Conservation (phyloP, 2,888 invertebrate genomes). For the Limnephilus auricula region DNA sequence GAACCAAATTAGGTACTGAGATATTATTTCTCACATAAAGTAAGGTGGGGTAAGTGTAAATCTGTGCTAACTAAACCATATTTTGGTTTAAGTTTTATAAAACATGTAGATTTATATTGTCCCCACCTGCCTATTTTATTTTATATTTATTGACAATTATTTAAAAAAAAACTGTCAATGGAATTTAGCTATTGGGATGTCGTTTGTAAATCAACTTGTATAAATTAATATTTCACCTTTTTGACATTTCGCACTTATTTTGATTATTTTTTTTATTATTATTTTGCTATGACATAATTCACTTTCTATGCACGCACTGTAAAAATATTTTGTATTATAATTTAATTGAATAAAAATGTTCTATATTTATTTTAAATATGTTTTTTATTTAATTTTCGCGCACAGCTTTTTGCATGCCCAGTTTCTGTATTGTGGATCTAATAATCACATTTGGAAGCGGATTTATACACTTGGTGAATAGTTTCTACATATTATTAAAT, state of each 20-base stretch:
- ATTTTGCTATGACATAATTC: slow-evolving; percentile 46
- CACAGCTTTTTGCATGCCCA: slow-evolving; percentile 55
- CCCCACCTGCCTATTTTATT: background rate
- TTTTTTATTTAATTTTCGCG: slow-evolving; percentile 57
- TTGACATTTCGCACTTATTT: slow-evolving; percentile 56
- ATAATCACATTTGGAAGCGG: slow-evolving; percentile 26
- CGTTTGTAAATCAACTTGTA: slow-evolving; percentile 14
- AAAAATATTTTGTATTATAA: slow-evolving; percentile 64
- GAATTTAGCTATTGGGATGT: background rate
- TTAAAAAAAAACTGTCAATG: background rate
- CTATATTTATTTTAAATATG: slow-evolving; percentile 63
- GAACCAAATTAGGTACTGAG: background rate
- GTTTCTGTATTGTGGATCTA: slow-evolving; percentile 40
- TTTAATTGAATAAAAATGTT: slow-evolving; percentile 59
- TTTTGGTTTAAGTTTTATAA: background rate
- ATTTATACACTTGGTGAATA: slow-evolving; percentile 15
- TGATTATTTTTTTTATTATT: slow-evolving; percentile 30
- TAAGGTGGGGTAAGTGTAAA: background rate
- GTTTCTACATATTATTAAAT: background rate
- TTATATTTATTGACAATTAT: background rate
- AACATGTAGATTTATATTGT: background rate
- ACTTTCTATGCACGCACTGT: slow-evolving; percentile 63
- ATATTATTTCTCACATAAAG: background rate
- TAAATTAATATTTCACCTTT: slow-evolving; percentile 25
- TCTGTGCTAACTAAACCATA: background rate